phyloP scores from a whole-genome alignment of 35 echinoderm and acorn worm species.

The Lytechinus variegatus region DNA sequence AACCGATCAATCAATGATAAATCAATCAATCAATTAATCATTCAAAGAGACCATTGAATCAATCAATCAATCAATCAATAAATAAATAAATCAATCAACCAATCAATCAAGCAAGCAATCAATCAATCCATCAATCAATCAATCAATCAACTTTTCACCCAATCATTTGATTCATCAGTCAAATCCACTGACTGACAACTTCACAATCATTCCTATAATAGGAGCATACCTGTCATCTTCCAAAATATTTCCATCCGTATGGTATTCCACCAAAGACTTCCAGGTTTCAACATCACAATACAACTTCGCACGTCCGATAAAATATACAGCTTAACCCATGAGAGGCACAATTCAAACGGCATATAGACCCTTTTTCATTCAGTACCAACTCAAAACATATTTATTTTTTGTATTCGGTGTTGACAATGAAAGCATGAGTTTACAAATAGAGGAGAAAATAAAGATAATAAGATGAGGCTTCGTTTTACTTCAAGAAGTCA shows the following conservation, averaged over 20 bases:
- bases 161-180: not conserved
- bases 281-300: not conserved
- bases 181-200: no score
- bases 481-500: constrained; percentile 26
- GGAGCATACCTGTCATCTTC: no score
- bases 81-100: not conserved
- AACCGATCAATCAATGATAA: not conserved
- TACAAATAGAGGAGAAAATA: constrained; percentile 40
- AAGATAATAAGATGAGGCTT: constrained; percentile 32
- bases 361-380: not conserved
- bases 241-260: not conserved
- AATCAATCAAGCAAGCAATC: not conserved
- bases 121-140: not conserved
- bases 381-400: constrained; percentile 29
- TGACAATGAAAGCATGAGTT: constrained; percentile 46
- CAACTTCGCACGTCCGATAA: not conserved
- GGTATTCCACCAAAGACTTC: not conserved
- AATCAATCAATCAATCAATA: not conserved
- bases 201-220: no score
- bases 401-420: constrained; percentile 33
- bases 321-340: not conserved
- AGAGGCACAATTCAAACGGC: constrained; percentile 34
- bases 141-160: not conserved
- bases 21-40: not conserved
- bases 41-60: no score